Percentiles rank a stretch among this genome's conserved stretches.
Evolutionary conservation across 2,797 vertebrate species (phyloP).

Genomic region (Sylvilagus floridanus): DNA sequence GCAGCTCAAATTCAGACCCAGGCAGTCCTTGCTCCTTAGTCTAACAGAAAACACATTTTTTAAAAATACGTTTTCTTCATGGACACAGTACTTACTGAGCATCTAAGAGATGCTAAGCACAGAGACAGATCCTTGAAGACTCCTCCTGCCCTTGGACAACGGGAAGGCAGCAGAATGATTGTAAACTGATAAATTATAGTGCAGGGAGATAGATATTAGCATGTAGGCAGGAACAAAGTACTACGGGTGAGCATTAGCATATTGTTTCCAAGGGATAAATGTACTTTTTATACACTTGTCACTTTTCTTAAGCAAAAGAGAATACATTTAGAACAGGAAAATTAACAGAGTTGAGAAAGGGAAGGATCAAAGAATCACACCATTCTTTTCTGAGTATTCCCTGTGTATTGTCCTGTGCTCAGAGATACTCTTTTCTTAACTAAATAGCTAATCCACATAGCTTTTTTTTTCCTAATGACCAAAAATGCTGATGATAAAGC

Average conservation of each 20-base stretch:
- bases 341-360: conserved; percentile 66
- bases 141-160: not conserved
- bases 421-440: conserved; percentile 43
- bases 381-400: conserved; percentile 16
- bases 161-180: conserved; percentile 9
- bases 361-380: conserved; percentile 41
- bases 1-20: conserved; percentile 8
- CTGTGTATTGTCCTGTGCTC: not conserved
- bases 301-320: conserved; percentile 66
- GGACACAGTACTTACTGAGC: not conserved
- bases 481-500: not conserved
- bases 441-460: not conserved
- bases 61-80: not conserved
- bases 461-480: not conserved
- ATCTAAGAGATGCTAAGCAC: not conserved
- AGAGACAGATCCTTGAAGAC: not conserved
- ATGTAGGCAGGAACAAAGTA: conserved; percentile 48
- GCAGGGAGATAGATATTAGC: conserved; percentile 46
- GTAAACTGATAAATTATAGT: conserved; percentile 27
- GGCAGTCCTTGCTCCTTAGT: not conserved
- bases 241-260: conserved; percentile 62
- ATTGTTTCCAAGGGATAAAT: conserved; percentile 57
- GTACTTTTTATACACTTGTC: conserved; percentile 59
- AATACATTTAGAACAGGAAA: conserved; percentile 66
- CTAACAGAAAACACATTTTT: not conserved